Percentiles rank a stretch among this genome's conserved stretches.
phyloP scores from a whole-genome alignment of 1,140 invertebrate genomes.

The Fopius arisanus region DNA sequence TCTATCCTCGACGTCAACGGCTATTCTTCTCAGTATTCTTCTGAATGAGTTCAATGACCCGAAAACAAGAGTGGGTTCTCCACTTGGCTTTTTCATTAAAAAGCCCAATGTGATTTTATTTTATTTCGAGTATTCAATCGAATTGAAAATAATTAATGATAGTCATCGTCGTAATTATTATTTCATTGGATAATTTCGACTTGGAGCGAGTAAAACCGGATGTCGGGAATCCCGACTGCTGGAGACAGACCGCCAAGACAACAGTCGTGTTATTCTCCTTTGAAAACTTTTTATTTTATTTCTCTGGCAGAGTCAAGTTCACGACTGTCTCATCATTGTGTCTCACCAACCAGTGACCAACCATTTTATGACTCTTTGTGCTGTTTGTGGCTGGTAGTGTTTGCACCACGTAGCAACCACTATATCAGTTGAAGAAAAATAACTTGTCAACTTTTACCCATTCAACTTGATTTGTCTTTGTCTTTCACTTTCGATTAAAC shows the following conservation, averaged over 20 bases:
- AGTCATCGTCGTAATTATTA: too few species aligned
- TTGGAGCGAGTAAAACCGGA: not conserved
- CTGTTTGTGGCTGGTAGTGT: slow-evolving; percentile 1
- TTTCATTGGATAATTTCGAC: not conserved
- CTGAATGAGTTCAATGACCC: not conserved
- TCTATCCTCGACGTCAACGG: too few species aligned
- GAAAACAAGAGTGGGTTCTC: not conserved
- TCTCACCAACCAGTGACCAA: slow-evolving; percentile 39
- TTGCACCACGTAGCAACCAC: slow-evolving; percentile 1
- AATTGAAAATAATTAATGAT: too few species aligned
- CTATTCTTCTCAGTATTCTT: not conserved
- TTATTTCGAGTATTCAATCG: too few species aligned
- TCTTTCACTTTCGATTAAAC: not conserved
- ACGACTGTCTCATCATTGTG: slow-evolving; percentile 55
- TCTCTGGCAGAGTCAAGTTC: slow-evolving; percentile 50
- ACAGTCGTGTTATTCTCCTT: not conserved
- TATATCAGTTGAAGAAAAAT: not conserved
- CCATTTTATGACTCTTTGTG: slow-evolving; percentile 29
- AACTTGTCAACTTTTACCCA: not conserved
- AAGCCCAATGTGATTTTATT: too few species aligned
- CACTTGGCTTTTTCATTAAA: not conserved
- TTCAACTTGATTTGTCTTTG: not conserved
- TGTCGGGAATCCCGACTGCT: not conserved
- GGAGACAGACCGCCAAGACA: not conserved
- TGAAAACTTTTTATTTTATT: slow-evolving; percentile 5